These are phyloP conservation scores for Nebria brevicollis DNA, from an alignment of 2,888 invertebrate genomes.

Conservation along the genomic window DNA sequence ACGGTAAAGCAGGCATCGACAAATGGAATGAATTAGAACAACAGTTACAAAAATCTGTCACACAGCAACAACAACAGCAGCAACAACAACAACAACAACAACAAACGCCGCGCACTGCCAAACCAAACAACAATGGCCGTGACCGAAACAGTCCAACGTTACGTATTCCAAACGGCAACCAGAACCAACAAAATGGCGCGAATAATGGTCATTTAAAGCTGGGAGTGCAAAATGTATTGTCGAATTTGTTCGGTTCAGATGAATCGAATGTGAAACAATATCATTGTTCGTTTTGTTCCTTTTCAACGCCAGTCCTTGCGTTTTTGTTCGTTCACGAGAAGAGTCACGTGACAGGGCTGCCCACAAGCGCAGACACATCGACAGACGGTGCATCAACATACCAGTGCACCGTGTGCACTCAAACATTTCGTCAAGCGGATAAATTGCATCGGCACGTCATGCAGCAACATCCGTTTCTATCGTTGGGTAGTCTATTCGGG, in stretches of 20 bases:
- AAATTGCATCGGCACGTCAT: conserved; percentile 72
- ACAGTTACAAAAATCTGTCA: conserved; percentile 60
- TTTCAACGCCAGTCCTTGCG: conserved; percentile 88
- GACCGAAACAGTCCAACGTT: conserved; percentile 65
- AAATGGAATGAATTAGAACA: conserved; percentile 71
- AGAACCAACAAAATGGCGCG: conserved; percentile 49
- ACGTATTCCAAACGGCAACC: conserved; percentile 68
- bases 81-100: conserved; percentile 18
- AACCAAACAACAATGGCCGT: conserved; percentile 50
- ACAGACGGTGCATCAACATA: conserved; percentile 54
- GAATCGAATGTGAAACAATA: conserved; percentile 76
- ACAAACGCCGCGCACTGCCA: neutral
- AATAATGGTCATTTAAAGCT: conserved; percentile 48
- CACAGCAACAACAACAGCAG: conserved; percentile 52
- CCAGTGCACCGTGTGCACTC: conserved; percentile 71
- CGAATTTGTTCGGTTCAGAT: conserved; percentile 67
- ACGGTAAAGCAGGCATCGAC: conserved; percentile 75
- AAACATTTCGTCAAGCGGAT: conserved; percentile 68
- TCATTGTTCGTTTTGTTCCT: conserved; percentile 90
- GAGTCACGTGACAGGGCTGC: conserved; percentile 68
- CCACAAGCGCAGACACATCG: neutral
- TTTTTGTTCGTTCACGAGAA: conserved; percentile 93
- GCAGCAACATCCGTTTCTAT: conserved; percentile 67
- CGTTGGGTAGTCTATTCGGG: conserved; percentile 57
- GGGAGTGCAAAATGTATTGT: conserved; percentile 66